Base-by-base conservation (phyloP, 2,888 invertebrate genomes). In the Nephrotoma appendiculata region DNA sequence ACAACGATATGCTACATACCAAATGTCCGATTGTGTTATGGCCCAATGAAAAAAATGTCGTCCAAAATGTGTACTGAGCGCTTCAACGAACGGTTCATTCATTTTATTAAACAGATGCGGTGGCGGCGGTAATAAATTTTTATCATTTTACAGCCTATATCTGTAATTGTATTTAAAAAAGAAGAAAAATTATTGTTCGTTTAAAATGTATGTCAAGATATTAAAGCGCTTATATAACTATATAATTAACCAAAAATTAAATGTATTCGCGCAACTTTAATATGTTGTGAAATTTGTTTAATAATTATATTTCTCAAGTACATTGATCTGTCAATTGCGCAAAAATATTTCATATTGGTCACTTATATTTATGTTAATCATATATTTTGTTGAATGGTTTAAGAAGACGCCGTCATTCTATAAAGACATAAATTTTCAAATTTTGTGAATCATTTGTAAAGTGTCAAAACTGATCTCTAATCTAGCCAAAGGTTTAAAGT, bases 1-100 rank as follows among this genome's bases (percentile, higher is more conserved):
- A 89, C 93, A 94, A 92, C 94, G 93, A 91, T 94, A 94, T 89
- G 94, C 92, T 89, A 94, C 92, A 89, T 93, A 93, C 90, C 94
- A 92, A 87, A 94, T 90, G 89, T 94, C 93, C 43, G 94, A 93
- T 90, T 93, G 94, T 87, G 93, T 93, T 89, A 94, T 92, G 87
- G 95, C 92, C 95, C 95, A 95, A 88, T 94, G 93, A 86, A 94
- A 91, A 85, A 94, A 90, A 89, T 93, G 91, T 89, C 93, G 93
- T 88, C 93, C 94, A 88, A 94, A 90, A 88, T 93, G 91, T 90
- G 91, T 91, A 89, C 91, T 90, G 15, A 92, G 88, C 88, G 91
- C 90, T 89, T 91, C 90, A 87, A 90, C 90, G 89, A 92, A 91
- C 52, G 91, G 90, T 89, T 92, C 92, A 88, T 91, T 92, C 91